Evolutionary conservation across 1,140 invertebrate genomes (phyloP).

Genomic region (Drosophila rhopaloa): DNA sequence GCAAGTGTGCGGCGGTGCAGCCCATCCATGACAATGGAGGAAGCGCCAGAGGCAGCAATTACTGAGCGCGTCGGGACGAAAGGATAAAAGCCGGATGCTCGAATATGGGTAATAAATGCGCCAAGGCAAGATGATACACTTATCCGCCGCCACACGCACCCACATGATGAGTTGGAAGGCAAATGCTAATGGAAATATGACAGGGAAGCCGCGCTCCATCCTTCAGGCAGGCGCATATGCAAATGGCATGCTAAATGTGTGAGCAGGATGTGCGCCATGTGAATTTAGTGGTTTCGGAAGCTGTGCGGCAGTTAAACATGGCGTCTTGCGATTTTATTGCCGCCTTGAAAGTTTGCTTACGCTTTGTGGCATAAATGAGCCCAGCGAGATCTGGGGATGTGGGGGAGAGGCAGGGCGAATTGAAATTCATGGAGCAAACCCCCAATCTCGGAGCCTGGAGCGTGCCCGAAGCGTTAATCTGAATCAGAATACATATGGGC

Average conservation of each 20-base stretch:
- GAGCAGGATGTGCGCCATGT: slow-evolving; percentile 45
- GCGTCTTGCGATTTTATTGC: slow-evolving; percentile 71
- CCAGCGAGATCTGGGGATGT: background rate
- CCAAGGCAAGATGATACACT: slow-evolving; percentile 75
- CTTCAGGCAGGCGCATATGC: slow-evolving; percentile 45
- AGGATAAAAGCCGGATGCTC: slow-evolving; percentile 80
- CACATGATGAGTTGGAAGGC: slow-evolving; percentile 72
- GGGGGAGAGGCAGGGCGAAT: slow-evolving; percentile 49
- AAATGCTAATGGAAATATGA: slow-evolving; percentile 81
- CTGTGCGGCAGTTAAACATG: slow-evolving; percentile 61
- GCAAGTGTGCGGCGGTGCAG: slow-evolving; percentile 2
- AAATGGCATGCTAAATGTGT: slow-evolving; percentile 57
- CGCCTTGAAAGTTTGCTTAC: slow-evolving; percentile 75
- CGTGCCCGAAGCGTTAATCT: slow-evolving; percentile 66
- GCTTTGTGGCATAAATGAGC: slow-evolving; percentile 76
- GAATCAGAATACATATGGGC: slow-evolving; percentile 34
- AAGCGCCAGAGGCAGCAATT: slow-evolving; percentile 64
- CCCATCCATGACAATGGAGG: slow-evolving; percentile 40
- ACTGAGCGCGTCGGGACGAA: slow-evolving; percentile 49
- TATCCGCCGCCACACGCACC: slow-evolving; percentile 22
- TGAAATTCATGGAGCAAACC: slow-evolving; percentile 66
- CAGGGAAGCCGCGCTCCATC: slow-evolving; percentile 47
- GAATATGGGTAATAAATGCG: slow-evolving; percentile 79
- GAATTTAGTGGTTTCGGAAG: slow-evolving; percentile 78
- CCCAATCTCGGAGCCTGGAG: slow-evolving; percentile 20